phyloP scores from a whole-genome alignment of 2,888 invertebrate species.

The Lepidonotus clava region DNA sequence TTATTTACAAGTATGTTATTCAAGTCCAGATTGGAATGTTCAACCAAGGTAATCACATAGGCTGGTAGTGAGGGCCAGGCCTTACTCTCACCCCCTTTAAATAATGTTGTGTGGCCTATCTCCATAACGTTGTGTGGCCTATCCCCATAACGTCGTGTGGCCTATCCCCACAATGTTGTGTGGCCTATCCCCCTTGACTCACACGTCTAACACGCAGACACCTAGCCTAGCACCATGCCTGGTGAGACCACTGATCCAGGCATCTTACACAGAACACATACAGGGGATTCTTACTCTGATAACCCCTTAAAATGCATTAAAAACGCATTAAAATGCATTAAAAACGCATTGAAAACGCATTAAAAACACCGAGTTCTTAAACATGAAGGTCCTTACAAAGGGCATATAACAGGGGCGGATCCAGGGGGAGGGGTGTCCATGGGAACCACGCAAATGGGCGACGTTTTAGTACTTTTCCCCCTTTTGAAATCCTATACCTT shows the following conservation, averaged over 20 bases:
- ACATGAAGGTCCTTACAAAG: background rate
- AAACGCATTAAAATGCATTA: background rate
- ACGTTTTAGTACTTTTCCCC: too few species aligned
- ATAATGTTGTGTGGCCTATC: background rate
- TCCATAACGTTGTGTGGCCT: too few species aligned
- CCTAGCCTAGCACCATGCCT: slow-evolving; percentile 12
- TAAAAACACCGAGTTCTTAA: background rate
- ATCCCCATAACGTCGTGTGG: too few species aligned
- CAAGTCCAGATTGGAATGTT: background rate
- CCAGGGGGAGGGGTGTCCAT: too few species aligned
- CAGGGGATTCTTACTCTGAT: background rate
- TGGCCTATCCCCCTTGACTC: too few species aligned
- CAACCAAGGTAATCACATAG: background rate
- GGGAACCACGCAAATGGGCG: too few species aligned
- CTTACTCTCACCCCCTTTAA: background rate
- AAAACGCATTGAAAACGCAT: background rate
- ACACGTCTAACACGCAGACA: too few species aligned
- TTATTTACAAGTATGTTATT: background rate
- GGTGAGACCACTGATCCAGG: background rate
- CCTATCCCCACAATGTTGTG: too few species aligned
- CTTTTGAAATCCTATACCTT: too few species aligned
- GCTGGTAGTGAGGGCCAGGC: background rate
- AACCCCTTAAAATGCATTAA: background rate
- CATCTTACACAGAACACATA: background rate
- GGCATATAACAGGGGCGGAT: too few species aligned